These are phyloP conservation scores for Plodia interpunctella DNA, from an alignment of 1,140 invertebrate genomes.

Conservation along the genomic window DNA sequence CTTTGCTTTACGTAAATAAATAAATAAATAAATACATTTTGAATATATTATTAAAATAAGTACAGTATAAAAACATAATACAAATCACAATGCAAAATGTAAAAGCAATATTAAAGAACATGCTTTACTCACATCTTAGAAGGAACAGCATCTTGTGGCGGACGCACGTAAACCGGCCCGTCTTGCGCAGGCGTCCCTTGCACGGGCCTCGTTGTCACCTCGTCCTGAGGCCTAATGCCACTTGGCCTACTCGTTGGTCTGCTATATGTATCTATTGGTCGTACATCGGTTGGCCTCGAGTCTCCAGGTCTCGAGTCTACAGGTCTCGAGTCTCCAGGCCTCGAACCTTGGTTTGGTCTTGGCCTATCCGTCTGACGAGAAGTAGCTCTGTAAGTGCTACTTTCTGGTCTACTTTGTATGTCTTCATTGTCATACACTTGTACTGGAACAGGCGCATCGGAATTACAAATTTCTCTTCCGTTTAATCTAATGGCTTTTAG, in stretches of 20 bases:
- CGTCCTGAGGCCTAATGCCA: slow-evolving; percentile 34
- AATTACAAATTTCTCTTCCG: slow-evolving; percentile 65
- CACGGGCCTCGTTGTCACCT: slow-evolving; percentile 32
- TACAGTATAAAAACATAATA: too few species aligned
- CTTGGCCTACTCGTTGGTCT: slow-evolving; percentile 12
- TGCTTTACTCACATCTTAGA: slow-evolving; percentile 44
- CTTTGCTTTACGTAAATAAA: too few species aligned
- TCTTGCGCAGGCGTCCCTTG: slow-evolving; percentile 33
- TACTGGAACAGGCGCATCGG: slow-evolving; percentile 41
- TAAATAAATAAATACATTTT: too few species aligned
- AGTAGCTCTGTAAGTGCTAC: background rate
- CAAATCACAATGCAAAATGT: too few species aligned
- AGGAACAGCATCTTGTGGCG: slow-evolving; percentile 34
- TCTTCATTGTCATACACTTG: slow-evolving; percentile 5
- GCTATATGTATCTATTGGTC: background rate
- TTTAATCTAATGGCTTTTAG: slow-evolving; percentile 56
- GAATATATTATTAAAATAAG: too few species aligned
- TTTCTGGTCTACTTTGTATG: background rate
- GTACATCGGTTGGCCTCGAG: background rate
- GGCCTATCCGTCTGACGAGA: background rate
- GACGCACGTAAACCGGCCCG: slow-evolving; percentile 45
- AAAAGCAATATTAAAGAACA: background rate
- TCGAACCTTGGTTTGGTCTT: background rate
- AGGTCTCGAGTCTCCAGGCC: background rate
- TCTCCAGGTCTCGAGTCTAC: background rate